Evolutionary conservation across 2,888 invertebrate genomes (phyloP).

Genomic region (Cataglyphis rosenhaueri): DNA sequence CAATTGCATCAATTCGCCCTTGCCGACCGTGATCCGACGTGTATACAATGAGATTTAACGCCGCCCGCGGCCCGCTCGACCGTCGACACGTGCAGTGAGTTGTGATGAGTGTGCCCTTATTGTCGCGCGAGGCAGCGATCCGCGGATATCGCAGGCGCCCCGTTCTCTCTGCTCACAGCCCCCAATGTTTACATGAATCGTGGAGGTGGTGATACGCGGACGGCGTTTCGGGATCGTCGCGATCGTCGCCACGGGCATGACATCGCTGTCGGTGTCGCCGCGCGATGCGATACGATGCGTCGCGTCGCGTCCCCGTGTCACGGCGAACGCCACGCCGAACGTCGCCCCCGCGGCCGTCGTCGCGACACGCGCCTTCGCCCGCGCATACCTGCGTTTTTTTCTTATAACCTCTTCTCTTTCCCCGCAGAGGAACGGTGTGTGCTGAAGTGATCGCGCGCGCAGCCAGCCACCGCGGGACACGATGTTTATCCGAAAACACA

Average conservation of each 20-base stretch:
- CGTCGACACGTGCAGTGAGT: slow-evolving; percentile 73
- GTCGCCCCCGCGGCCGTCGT: slow-evolving; percentile 14
- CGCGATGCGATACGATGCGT: slow-evolving; percentile 42
- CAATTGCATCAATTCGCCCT: slow-evolving; percentile 59
- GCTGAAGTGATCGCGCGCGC: neutral
- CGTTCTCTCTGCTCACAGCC: slow-evolving; percentile 64
- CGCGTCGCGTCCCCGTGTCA: slow-evolving; percentile 42
- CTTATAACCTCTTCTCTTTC: slow-evolving; percentile 70
- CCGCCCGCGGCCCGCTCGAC: slow-evolving; percentile 68
- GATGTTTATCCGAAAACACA: slow-evolving; percentile 1
- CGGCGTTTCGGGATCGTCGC: slow-evolving; percentile 36
- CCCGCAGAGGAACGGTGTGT: slow-evolving; percentile 35
- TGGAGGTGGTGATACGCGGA: slow-evolving; percentile 52
- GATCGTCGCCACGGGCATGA: neutral
- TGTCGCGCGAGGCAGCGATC: slow-evolving; percentile 51
- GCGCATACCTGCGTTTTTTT: slow-evolving; percentile 62
- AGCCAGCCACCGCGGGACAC: neutral
- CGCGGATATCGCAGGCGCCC: slow-evolving; percentile 34
- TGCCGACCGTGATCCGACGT: slow-evolving; percentile 60
- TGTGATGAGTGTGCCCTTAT: slow-evolving; percentile 43
- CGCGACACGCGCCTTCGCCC: slow-evolving; percentile 20
- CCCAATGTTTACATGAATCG: slow-evolving; percentile 80
- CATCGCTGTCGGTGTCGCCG: slow-evolving; percentile 12
- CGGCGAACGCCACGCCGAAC: slow-evolving; percentile 27
- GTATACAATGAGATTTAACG: slow-evolving; percentile 70